These are phyloP conservation scores for Ranitomeya imitator DNA, from an alignment of 2,113 vertebrate genomes.

Conservation along the genomic window DNA sequence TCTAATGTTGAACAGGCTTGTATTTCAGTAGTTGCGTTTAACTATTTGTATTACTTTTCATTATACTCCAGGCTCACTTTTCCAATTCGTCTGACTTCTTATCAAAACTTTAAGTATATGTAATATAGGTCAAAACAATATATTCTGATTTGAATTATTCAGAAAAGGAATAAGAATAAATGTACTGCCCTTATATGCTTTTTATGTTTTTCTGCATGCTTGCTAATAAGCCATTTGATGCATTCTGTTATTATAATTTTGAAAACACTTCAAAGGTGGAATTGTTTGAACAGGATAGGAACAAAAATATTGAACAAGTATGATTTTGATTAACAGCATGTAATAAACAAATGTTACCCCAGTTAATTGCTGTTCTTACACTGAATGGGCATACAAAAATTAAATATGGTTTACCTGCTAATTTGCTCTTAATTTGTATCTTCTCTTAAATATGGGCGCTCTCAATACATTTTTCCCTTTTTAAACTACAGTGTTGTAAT, in stretches of 20 bases:
- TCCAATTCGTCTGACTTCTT: background rate
- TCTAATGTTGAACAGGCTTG: conserved; percentile 71
- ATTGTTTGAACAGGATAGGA: background rate
- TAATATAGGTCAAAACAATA: background rate
- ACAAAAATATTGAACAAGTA: background rate
- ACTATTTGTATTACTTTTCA: conserved; percentile 41
- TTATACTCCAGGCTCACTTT: background rate
- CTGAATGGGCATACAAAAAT: background rate
- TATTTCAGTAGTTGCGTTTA: conserved; percentile 42
- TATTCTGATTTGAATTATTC: background rate
- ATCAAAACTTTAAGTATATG: background rate
- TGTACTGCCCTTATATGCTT: no score
- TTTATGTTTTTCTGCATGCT: no score
- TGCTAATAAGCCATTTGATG: no score
- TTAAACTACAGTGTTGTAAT: no score
- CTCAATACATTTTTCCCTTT: no score
- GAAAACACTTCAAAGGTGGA: background rate
- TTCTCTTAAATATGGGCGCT: no score
- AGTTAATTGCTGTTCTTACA: background rate
- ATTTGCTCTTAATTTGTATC: background rate
- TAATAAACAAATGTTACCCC: background rate
- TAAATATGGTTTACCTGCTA: background rate
- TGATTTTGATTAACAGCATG: background rate
- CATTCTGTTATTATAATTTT: background rate
- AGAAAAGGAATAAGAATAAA: background rate